Evolutionary conservation across 2,888 invertebrate genomes (phyloP).

Genomic region (Anoplius nigerrimus): DNA sequence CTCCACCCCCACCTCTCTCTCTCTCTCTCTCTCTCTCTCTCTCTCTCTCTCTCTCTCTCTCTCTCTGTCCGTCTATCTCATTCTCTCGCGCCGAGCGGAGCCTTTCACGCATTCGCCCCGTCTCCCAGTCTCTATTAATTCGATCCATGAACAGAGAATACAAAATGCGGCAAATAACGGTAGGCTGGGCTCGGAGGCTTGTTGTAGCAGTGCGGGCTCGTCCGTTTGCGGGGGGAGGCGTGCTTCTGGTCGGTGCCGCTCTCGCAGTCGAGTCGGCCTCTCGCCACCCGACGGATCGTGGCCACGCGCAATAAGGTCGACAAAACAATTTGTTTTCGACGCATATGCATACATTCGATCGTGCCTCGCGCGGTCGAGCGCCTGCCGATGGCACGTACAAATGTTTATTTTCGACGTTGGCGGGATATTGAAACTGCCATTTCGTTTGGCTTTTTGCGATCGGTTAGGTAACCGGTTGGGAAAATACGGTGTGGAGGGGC

Average conservation of each 20-base stretch:
- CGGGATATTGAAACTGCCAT: conserved; percentile 29
- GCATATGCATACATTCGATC: conserved; percentile 32
- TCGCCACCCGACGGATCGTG: too few relatives aligned
- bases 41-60: background rate
- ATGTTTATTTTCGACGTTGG: conserved; percentile 33
- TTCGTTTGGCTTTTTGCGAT: conserved; percentile 15
- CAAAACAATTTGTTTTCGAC: conserved; percentile 35
- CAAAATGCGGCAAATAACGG: too few relatives aligned
- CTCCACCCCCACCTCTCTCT: background rate
- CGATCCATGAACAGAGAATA: too few relatives aligned
- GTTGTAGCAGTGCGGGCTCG: too few relatives aligned
- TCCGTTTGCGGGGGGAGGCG: too few relatives aligned
- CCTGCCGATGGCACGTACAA: conserved; percentile 30
- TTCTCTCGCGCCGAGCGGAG: too few relatives aligned
- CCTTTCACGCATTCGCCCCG: too few relatives aligned
- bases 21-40: background rate
- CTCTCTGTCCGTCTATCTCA: background rate
- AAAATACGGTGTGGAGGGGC: background rate
- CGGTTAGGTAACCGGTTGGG: too few relatives aligned
- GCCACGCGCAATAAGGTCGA: conserved; percentile 21
- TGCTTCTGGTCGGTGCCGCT: too few relatives aligned
- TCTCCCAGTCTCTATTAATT: too few relatives aligned
- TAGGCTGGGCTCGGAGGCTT: too few relatives aligned
- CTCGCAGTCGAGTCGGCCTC: too few relatives aligned
- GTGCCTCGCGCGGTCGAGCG: conserved; percentile 16